Base-by-base conservation (phyloP, 2,113 vertebrate species). In the Rhynchomys soricoides region DNA sequence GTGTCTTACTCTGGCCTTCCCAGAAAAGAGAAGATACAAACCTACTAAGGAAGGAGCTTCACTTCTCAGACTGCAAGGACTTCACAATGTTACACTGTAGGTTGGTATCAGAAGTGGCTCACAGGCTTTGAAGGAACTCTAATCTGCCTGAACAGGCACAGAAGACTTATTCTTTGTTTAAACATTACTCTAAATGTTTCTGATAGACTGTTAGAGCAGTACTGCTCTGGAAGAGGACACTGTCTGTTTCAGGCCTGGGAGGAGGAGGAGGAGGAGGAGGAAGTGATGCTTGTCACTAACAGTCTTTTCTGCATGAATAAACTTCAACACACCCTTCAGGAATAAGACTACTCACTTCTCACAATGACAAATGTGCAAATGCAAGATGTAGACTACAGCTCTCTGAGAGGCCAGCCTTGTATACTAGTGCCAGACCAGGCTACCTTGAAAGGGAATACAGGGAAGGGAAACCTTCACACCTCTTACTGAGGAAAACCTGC, bases 261-360 rank as follows among this genome's bases (percentile, higher is more conserved):
- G 90, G 48, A 92, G 55, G 43, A 90, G 48, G 40, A 89, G 90
- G 48, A 92, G 55, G 43, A 90, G 91, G 48, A 91, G 94, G 48
- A 86, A 93, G 95, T 26, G n/a, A 62, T 5, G 48, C 93, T 89
- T 94, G 95, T 83, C 97, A 96, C 95, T 92, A 95, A 95, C 71
- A 93, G n/a, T 0, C 43, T 94, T 97, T 95, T 95, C 68, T 43
- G 74, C 89, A 97, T 91, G 83, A 97, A 97, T 16, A 93, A 97
- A 90, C 95, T 97, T 90, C 77, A 97, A 66, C 90, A 89, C 57
- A 59, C 29, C 87, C 91, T 86, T 50, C 73, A 73, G 95, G 19
- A 94, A 89, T 82, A 97, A 78, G 34, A 3, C 91, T 90, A 57
- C 55, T 7, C 8, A 97, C 78, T 66, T 82, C 86, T 93, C 94